phyloP scores from a whole-genome alignment of 2,797 vertebrate genomes.

The Antennarius maculatus region DNA sequence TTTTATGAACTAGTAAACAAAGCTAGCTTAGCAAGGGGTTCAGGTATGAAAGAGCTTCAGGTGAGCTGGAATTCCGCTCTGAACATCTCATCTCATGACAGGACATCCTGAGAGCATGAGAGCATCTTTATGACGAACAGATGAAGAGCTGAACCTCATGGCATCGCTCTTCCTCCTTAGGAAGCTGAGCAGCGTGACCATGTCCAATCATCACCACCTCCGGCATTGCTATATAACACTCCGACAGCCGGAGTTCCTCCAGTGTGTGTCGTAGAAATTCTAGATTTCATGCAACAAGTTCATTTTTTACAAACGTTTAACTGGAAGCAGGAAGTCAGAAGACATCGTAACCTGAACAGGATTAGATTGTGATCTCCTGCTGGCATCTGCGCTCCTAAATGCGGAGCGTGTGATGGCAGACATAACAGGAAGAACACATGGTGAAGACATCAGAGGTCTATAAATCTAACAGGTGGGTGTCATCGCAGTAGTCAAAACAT shows the following conservation, averaged over 20 bases:
- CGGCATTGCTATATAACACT: conserved; percentile 38
- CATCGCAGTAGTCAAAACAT: conserved; percentile 20
- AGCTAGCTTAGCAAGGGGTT: too few species aligned
- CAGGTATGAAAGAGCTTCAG: too few species aligned
- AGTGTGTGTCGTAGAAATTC: neutral
- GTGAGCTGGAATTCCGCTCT: neutral
- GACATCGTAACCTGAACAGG: neutral
- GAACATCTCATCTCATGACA: too few species aligned
- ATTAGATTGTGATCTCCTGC: conserved; percentile 2
- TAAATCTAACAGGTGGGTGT: conserved; percentile 26
- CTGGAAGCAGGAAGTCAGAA: neutral
- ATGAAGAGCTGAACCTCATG: conserved; percentile 42
- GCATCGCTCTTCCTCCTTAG: conserved; percentile 15
- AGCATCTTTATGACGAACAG: conserved; percentile 35
- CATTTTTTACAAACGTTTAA: neutral
- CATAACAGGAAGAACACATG: conserved; percentile 50
- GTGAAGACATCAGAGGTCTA: conserved; percentile 35
- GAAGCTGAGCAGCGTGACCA: conserved; percentile 50
- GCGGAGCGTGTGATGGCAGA: neutral
- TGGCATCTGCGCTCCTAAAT: too few species aligned
- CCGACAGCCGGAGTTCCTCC: too few species aligned
- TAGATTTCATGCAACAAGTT: neutral
- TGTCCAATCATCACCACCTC: conserved; percentile 50
- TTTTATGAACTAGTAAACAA: too few species aligned
- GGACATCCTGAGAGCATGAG: too few species aligned